Evolutionary conservation across 2,797 vertebrate genomes (phyloP).

Genomic region (Liasis olivaceus): DNA sequence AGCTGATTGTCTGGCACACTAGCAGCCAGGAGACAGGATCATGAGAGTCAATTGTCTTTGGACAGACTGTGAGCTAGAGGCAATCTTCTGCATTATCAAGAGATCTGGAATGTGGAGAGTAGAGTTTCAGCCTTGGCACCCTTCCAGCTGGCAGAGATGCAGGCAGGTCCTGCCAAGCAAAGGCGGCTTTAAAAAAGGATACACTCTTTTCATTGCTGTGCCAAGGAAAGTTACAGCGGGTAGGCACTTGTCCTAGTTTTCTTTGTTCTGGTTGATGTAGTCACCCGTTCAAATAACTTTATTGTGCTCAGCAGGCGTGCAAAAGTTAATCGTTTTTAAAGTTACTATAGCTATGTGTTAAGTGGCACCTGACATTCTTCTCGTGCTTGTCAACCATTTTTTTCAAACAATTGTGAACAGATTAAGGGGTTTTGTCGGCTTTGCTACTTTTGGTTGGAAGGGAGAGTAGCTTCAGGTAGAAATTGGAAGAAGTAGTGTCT

Average conservation of each 20-base stretch:
- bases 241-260: neutral
- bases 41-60: constrained; percentile 46
- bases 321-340: neutral
- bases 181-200: constrained; percentile 50
- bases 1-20: rapidly evolving
- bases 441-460: neutral
- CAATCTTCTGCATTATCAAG: constrained; percentile 52
- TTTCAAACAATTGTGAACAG: neutral
- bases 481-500: neutral
- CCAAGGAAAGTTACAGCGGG: constrained; percentile 37
- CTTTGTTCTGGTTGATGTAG: constrained; percentile 39
- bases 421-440: constrained; percentile 10
- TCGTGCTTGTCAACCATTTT: neutral
- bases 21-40: neutral
- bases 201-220: constrained; percentile 17
- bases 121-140: constrained; percentile 64
- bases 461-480: neutral
- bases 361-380: neutral
- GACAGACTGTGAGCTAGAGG: constrained; percentile 25
- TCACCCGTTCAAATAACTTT: neutral
- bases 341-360: constrained; percentile 21
- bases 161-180: constrained; percentile 29
- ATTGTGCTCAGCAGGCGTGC: constrained; percentile 14
- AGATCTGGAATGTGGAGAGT: constrained; percentile 55
- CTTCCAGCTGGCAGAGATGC: constrained; percentile 65